These are phyloP conservation scores for Abscondita cerata DNA, from an alignment of 2,888 invertebrate genomes.

Conservation along the genomic window DNA sequence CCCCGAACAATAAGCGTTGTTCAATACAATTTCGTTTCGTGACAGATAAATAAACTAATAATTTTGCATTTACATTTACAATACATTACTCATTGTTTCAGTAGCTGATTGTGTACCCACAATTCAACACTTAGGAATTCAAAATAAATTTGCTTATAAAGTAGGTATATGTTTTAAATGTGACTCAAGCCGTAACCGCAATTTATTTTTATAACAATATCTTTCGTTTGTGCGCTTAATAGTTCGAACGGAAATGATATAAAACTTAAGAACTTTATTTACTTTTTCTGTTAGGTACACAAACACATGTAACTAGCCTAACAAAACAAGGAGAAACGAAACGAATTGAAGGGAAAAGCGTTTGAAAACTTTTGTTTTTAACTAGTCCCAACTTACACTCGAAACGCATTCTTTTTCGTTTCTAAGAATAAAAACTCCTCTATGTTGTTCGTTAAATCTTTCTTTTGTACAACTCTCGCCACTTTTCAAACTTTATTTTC, in stretches of 20 bases:
- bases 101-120: background rate
- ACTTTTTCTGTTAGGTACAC: constrained; percentile 1
- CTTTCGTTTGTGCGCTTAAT: too few species aligned
- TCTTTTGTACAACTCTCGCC: constrained; percentile 8
- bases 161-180: background rate
- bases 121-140: background rate
- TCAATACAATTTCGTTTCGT: background rate
- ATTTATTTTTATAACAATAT: too few species aligned
- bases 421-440: constrained; percentile 6
- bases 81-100: constrained; percentile 1
- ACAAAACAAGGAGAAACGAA: constrained; percentile 4
- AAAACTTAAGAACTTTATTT: background rate
- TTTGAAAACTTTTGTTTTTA: constrained; percentile 10
- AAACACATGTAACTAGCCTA: constrained; percentile 13
- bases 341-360: background rate
- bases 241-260: too few species aligned
- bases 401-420: background rate
- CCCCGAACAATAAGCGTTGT: too few species aligned
- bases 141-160: constrained; percentile 1
- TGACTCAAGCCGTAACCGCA: background rate
- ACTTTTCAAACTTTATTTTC: constrained; percentile 24
- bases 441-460: constrained; percentile 10
- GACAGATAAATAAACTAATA: background rate
- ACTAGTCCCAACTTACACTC: constrained; percentile 1
- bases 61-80: constrained; percentile 5